Conservation (phyloP, 2,888 invertebrate species). For the Ceriagrion tenellum region DNA sequence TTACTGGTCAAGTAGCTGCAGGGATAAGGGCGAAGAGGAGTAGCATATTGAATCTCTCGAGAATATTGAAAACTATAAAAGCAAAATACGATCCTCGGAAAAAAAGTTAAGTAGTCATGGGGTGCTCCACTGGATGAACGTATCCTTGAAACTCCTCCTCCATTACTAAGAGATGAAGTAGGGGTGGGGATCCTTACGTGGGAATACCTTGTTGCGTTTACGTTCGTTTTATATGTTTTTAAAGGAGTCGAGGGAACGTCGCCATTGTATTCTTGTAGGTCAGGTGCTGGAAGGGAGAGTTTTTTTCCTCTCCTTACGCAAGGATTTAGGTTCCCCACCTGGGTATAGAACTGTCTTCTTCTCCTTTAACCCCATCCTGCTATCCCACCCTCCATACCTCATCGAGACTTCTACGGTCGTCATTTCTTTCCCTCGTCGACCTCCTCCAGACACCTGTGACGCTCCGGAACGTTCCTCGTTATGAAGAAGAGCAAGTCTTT, state of each 20-base stretch:
- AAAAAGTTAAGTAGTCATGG: neutral
- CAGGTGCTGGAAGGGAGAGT: neutral
- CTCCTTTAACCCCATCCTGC: neutral
- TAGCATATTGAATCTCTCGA: constrained; percentile 20
- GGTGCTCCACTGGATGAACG: neutral
- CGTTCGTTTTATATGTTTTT: neutral
- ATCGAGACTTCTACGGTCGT: neutral
- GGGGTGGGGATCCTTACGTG: neutral
- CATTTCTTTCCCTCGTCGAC: neutral
- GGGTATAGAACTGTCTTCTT: neutral
- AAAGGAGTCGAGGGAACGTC: neutral
- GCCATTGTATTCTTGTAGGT: neutral
- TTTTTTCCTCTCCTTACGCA: neutral
- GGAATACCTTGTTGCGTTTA: neutral
- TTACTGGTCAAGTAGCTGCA: neutral
- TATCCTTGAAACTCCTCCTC: neutral
- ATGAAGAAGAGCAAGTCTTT: neutral
- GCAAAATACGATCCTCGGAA: neutral
- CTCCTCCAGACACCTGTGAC: neutral
- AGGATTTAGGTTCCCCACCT: neutral
- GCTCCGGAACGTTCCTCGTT: neutral
- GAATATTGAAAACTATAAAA: constrained; percentile 10
- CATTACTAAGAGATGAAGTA: neutral
- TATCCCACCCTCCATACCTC: neutral
- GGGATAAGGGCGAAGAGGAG: neutral